Conservation (phyloP, 2,888 invertebrate genomes). For the Parapristionchus giblindavisi region DNA sequence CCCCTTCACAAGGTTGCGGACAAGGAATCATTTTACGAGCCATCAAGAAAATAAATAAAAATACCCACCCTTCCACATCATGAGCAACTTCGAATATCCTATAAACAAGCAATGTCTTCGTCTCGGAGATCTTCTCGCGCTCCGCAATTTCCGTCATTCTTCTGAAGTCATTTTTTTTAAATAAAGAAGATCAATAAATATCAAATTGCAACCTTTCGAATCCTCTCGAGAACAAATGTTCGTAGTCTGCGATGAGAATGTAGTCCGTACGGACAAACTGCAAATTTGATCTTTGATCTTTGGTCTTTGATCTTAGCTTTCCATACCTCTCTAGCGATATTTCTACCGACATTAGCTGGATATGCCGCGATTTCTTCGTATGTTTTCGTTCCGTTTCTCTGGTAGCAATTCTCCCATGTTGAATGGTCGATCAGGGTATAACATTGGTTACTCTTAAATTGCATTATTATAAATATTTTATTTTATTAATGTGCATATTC, state of each 20-base stretch:
- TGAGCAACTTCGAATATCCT: slow-evolving; percentile 36
- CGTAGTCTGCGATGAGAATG: slow-evolving; percentile 34
- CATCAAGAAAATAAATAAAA: background rate
- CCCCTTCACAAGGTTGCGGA: no score
- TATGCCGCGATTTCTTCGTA: slow-evolving; percentile 23
- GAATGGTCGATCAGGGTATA: background rate
- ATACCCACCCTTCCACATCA: slow-evolving; percentile 3
- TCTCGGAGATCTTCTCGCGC: background rate
- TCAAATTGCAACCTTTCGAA: slow-evolving; percentile 22
- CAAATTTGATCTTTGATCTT: background rate
- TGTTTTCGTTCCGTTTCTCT: no score
- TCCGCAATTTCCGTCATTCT: slow-evolving; percentile 31
- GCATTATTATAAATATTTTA: no score
- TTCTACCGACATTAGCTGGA: slow-evolving; percentile 36
- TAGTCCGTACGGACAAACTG: slow-evolving; percentile 22
- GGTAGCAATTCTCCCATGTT: no score
- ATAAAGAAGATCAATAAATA: background rate
- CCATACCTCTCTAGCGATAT: slow-evolving; percentile 35
- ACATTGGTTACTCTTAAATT: slow-evolving; percentile 26
- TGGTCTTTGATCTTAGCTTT: background rate
- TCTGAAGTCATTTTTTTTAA: background rate
- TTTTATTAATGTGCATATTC: background rate
- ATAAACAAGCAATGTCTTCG: slow-evolving; percentile 16
- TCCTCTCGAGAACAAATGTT: slow-evolving; percentile 35
- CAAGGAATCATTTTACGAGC: background rate